Percentiles rank a stretch among this genome's conserved stretches.
phyloP scores from a whole-genome alignment of 1,140 invertebrate genomes.

The Doryteuthis pealeii region DNA sequence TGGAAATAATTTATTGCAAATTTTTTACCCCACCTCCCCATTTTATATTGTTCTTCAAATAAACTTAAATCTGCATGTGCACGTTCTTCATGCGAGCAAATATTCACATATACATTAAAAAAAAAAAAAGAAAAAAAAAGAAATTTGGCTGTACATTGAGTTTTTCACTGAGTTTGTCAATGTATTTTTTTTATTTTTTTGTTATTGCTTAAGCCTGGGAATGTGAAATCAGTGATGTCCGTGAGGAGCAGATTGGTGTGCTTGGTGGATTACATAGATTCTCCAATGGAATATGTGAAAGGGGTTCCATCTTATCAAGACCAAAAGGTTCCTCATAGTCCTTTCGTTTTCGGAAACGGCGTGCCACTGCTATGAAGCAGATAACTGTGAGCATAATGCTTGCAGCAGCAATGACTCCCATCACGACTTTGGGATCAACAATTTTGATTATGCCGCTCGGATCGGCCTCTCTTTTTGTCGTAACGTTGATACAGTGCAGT shows the following conservation, averaged over 20 bases:
- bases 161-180: no score
- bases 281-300: slow-evolving; percentile 59
- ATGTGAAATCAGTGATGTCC: slow-evolving; percentile 46
- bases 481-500: slow-evolving; percentile 57
- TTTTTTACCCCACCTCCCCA: no score
- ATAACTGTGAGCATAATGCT: slow-evolving; percentile 45
- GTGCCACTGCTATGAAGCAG: slow-evolving; percentile 46
- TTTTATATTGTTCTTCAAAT: no score
- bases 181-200: not conserved
- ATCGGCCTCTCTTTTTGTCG: slow-evolving; percentile 38
- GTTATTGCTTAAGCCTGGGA: slow-evolving; percentile 29
- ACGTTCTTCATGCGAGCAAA: no score
- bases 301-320: slow-evolving; percentile 39
- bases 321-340: slow-evolving; percentile 52
- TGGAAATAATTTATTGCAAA: no score
- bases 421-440: slow-evolving; percentile 41
- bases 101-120: no score
- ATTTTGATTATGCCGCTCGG: slow-evolving; percentile 42
- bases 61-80: no score
- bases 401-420: slow-evolving; percentile 46
- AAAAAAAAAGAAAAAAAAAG: no score
- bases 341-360: slow-evolving; percentile 52
- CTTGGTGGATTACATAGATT: slow-evolving; percentile 47
- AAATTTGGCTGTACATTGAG: no score
- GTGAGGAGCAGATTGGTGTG: slow-evolving; percentile 48